A percentile compares a stretch with the other conserved stretches of the same genome.
Evolutionary conservation across 2,113 vertebrate species (phyloP).

Genomic region (Notechis scutatus): DNA sequence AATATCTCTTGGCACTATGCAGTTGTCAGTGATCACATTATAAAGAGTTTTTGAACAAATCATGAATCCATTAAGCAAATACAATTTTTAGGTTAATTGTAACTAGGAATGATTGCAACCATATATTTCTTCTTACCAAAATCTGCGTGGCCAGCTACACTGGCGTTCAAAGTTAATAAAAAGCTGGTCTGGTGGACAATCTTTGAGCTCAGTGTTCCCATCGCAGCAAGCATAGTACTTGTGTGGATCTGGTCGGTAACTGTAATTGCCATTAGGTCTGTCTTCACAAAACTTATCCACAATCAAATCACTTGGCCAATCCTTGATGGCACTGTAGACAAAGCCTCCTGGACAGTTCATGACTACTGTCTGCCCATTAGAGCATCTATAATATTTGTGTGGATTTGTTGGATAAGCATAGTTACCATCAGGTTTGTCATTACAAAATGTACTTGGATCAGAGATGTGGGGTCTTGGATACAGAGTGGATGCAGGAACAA

Average conservation of each 20-base stretch:
- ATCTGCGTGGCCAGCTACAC: not conserved
- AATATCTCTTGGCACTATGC: not conserved
- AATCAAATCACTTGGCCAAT: not conserved
- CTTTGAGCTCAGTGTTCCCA: not conserved
- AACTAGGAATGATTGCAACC: not conserved
- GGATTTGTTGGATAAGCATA: not conserved
- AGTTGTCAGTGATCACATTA: not conserved
- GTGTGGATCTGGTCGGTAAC: not conserved
- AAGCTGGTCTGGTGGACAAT: not conserved
- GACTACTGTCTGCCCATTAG: not conserved
- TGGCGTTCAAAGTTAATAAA: not conserved
- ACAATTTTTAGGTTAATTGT: not conserved
- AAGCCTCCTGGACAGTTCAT: not conserved
- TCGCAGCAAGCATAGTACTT: not conserved
- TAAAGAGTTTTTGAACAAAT: not conserved
- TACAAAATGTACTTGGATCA: not conserved
- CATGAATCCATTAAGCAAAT: not conserved
- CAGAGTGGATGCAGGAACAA: not conserved
- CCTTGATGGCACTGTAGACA: not conserved
- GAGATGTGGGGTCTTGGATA: not conserved
- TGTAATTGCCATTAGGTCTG: not conserved
- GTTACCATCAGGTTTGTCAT: not conserved
- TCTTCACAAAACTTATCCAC: not conserved
- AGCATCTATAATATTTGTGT: not conserved
- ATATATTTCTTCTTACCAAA: not conserved